phyloP scores from a whole-genome alignment of 2,888 invertebrate genomes.

The Hemithea aestivaria region DNA sequence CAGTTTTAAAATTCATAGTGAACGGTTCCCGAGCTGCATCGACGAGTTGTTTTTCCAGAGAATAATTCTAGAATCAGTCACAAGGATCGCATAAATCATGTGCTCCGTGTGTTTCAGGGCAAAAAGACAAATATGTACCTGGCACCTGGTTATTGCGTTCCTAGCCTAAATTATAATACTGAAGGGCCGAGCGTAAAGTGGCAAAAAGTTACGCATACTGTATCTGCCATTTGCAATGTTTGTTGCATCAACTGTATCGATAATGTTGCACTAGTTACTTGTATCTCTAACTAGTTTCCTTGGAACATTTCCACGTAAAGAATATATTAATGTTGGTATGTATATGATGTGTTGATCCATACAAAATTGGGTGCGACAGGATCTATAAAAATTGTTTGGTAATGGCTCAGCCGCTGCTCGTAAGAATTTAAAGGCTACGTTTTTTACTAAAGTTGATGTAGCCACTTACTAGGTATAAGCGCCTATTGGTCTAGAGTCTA shows the following conservation, averaged over 20 bases:
- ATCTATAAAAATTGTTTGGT: conserved; percentile 18
- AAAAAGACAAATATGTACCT: conserved; percentile 2
- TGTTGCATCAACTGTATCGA: conserved; percentile 33
- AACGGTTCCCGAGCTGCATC: conserved; percentile 27
- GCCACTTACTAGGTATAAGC: conserved; percentile 11
- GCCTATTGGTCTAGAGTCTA: conserved; percentile 14
- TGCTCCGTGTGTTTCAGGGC: not conserved
- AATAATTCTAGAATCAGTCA: conserved; percentile 4
- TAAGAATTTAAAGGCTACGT: conserved; percentile 23
- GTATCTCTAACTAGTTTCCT: conserved; percentile 32
- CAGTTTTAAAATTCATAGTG: conserved; percentile 47
- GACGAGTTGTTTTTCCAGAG: conserved; percentile 23
- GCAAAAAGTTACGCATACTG: conserved; percentile 12
- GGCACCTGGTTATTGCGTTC: not conserved
- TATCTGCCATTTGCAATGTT: conserved; percentile 16
- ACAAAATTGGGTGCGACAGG: conserved; percentile 26
- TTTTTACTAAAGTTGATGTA: conserved; percentile 23
- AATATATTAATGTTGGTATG: conserved; percentile 35
- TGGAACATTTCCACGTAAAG: conserved; percentile 34
- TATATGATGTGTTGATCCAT: conserved; percentile 30
- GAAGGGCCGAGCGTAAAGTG: conserved; percentile 8
- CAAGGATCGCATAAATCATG: conserved; percentile 12
- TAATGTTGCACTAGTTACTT: conserved; percentile 27
- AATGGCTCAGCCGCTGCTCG: conserved; percentile 14
- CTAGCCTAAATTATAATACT: not conserved